A percentile compares a stretch with the other conserved stretches of the same genome.
These are phyloP conservation scores for Paragorgia papillata DNA, from an alignment of 92 coral and sea anemone genomes.

Conservation along the genomic window DNA sequence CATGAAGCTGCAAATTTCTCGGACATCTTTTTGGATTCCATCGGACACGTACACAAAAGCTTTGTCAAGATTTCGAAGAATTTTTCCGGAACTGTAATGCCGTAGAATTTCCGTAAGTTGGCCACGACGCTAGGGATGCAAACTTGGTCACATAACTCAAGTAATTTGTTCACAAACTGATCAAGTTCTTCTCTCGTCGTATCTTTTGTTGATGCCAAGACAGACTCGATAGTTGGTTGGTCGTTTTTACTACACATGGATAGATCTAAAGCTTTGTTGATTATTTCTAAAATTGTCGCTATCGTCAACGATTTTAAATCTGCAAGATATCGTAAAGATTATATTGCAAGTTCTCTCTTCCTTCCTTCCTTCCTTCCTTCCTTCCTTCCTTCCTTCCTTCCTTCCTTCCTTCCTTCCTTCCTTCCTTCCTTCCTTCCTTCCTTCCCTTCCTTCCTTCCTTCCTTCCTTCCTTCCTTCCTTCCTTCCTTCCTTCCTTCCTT, in stretches of 20 bases:
- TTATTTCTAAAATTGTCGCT: constrained; percentile 55
- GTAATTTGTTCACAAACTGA: constrained; percentile 56
- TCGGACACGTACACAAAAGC: constrained; percentile 51
- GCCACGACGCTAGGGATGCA: constrained; percentile 84
- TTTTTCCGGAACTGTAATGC: constrained; percentile 58
- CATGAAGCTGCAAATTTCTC: constrained; percentile 73
- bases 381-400: too few species aligned
- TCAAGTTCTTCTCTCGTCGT: constrained; percentile 29
- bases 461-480: too few species aligned
- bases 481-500: too few species aligned
- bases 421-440: too few species aligned
- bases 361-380: neutral
- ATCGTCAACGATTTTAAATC: constrained; percentile 48
- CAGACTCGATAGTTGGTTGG: constrained; percentile 61
- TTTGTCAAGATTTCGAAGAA: constrained; percentile 69
- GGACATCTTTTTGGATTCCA: constrained; percentile 51
- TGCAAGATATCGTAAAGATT: too few species aligned
- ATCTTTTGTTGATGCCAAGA: constrained; percentile 58
- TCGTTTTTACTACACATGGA: constrained; percentile 38
- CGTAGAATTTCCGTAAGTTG: constrained; percentile 62
- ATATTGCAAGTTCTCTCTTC: neutral
- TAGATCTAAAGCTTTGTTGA: constrained; percentile 60
- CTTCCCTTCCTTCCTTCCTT: too few species aligned
- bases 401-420: too few species aligned
- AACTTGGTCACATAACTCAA: constrained; percentile 64